Conservation (phyloP, 2,888 invertebrate species). For the Alsophila aescularia region DNA sequence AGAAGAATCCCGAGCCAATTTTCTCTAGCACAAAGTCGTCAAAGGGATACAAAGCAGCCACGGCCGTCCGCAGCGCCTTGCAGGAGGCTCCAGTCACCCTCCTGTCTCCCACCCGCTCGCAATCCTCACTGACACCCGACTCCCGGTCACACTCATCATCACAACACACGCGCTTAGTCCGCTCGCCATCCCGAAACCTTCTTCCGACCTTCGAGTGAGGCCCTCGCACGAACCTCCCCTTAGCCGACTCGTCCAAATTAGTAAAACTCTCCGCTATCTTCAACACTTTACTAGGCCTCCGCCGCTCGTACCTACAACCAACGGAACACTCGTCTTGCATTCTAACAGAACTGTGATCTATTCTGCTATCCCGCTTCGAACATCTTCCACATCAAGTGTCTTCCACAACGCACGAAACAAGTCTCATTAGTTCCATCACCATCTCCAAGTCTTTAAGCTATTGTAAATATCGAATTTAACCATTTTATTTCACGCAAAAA, state of each 20-base stretch:
- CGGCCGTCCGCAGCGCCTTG: slow-evolving; percentile 95
- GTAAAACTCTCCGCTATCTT: slow-evolving; percentile 83
- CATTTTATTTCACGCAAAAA: slow-evolving; percentile 68
- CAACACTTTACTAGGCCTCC: slow-evolving; percentile 80
- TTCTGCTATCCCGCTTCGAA: slow-evolving; percentile 75
- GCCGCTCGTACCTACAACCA: slow-evolving; percentile 76
- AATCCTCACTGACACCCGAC: slow-evolving; percentile 79
- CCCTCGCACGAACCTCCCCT: slow-evolving; percentile 76
- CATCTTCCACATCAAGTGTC: slow-evolving; percentile 73
- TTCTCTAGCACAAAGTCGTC: slow-evolving; percentile 97
- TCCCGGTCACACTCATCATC: slow-evolving; percentile 80
- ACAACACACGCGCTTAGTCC: slow-evolving; percentile 77
- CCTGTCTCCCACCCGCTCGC: slow-evolving; percentile 75
- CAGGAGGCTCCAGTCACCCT: slow-evolving; percentile 87
- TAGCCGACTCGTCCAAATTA: slow-evolving; percentile 79
- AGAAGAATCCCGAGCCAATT: slow-evolving; percentile 98
- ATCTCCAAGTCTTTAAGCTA: slow-evolving; percentile 61
- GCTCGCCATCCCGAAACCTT: slow-evolving; percentile 66
- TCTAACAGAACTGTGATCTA: slow-evolving; percentile 66
- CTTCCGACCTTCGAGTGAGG: slow-evolving; percentile 73
- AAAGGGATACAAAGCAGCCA: slow-evolving; percentile 94
- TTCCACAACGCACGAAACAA: slow-evolving; percentile 58
- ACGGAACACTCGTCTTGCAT: slow-evolving; percentile 79
- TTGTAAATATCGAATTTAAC: slow-evolving; percentile 71
- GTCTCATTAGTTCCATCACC: slow-evolving; percentile 50